Base-by-base conservation (phyloP, 2,797 vertebrate genomes). In the Trachops cirrhosus region DNA sequence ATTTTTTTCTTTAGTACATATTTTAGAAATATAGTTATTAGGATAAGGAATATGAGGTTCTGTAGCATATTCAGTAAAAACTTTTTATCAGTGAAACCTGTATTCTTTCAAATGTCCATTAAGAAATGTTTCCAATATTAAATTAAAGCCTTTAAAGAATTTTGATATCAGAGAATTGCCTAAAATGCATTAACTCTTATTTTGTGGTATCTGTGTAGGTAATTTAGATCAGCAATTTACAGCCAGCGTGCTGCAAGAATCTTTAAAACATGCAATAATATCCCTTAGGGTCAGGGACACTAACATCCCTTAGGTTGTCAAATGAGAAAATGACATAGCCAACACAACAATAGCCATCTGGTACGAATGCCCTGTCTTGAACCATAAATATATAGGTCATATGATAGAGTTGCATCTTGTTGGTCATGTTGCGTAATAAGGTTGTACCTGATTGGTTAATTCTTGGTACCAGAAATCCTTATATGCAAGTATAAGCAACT, bases 161-260 rank as follows among this genome's bases (percentile, higher is more conserved):
- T 96, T 75, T 85, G 21, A 68, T 94, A 37, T 32, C 85, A 48
- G 41, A 94, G 77, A 87, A 85, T 68, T 96, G 57, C 73, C 73
- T 77, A 91, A 77, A 52, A 68, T 82, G 44, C 29, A 52, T 86
- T 93, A 91, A 89, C 8, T 74, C 16, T 18, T 54, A 26, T 54
- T 24, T 86, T 94, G 64, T 89, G 52, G 91, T 83, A 82, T 96
- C 67, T 95, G 15, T 84, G 22, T 87, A 92, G 57, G 80, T 95
- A 85, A 90, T 59, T 80, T 91, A 92, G 62, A 78, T 88, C 18
- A 78, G n/a, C 7, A 21, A 37, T 52, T 52, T 78, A 52, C 48
- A 78, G n/a, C 48, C 22, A 12, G 21, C 52, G 75, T 52, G 75
- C 48, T n/a, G 22, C n/a, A 37, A 78, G 21, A 78, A 52, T 78